Evolutionary conservation across 2,113 vertebrate genomes (phyloP).

Genomic region (Pongo abelii): DNA sequence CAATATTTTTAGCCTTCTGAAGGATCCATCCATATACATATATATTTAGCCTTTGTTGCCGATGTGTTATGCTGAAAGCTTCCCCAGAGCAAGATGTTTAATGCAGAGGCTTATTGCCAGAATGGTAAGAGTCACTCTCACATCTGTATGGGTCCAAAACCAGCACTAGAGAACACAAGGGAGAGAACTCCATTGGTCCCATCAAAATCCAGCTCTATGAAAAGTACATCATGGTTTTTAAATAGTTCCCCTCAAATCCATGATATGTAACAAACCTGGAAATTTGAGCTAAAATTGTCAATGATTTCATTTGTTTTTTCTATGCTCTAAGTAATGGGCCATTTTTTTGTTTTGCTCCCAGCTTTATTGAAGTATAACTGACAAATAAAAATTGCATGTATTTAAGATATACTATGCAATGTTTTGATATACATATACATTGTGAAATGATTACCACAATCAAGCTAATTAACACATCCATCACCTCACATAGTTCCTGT

Average conservation of each 20-base stretch:
- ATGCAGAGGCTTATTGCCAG: background rate
- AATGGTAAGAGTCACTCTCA: background rate
- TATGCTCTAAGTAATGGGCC: background rate
- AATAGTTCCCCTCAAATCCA: background rate
- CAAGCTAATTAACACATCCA: background rate
- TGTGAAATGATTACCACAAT: background rate
- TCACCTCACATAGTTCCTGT: background rate
- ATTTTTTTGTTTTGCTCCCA: background rate
- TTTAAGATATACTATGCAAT: background rate
- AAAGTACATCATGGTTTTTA: constrained; percentile 18
- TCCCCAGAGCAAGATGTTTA: background rate
- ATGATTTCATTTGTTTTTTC: background rate
- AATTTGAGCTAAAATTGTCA: background rate
- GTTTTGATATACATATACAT: background rate
- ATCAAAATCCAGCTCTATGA: background rate
- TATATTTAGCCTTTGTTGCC: constrained; percentile 28
- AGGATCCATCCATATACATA: background rate
- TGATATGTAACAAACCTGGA: background rate
- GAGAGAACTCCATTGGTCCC: background rate
- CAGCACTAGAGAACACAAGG: constrained; percentile 5
- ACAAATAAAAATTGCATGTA: background rate
- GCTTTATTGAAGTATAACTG: background rate
- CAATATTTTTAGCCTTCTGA: constrained; percentile 51
- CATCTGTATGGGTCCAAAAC: background rate
- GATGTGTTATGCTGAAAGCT: constrained; percentile 18